Conservation (phyloP, 2,888 invertebrate genomes). For the Caenorhabditis virilis region DNA sequence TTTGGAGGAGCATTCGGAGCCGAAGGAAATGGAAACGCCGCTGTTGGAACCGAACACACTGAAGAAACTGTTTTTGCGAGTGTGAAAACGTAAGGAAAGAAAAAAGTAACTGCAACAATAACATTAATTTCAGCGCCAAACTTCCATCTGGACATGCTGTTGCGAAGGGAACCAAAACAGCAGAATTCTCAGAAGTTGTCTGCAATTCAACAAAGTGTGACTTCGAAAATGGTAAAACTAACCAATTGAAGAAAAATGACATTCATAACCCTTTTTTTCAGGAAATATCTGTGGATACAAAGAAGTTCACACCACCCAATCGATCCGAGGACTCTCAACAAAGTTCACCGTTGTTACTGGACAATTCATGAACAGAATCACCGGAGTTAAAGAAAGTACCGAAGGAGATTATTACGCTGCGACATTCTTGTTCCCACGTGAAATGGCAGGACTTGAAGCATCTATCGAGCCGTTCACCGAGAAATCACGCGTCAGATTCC, state of each 20-base stretch:
- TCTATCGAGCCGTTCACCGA: constrained; percentile 55
- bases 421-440: constrained; percentile 66
- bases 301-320: constrained; percentile 62
- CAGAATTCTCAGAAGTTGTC: constrained; percentile 45
- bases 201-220: constrained; percentile 62
- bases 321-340: constrained; percentile 65
- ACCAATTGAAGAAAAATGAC: not conserved
- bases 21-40: constrained; percentile 23
- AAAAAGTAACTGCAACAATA: not conserved
- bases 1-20: constrained; percentile 28
- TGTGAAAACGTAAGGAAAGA: constrained; percentile 37
- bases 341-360: constrained; percentile 65
- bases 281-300: constrained; percentile 62
- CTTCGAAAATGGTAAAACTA: constrained; percentile 54
- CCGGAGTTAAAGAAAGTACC: constrained; percentile 64
- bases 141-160: constrained; percentile 32
- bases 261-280: constrained; percentile 17
- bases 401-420: constrained; percentile 67
- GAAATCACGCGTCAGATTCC: constrained; percentile 60
- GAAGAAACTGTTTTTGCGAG: constrained; percentile 44
- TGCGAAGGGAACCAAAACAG: constrained; percentile 51
- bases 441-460: constrained; percentile 64
- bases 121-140: constrained; percentile 33
- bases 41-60: constrained; percentile 32
- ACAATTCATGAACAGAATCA: constrained; percentile 68